Base-by-base conservation (phyloP, 2,888 invertebrate species). In the Dynastes hyllus region DNA sequence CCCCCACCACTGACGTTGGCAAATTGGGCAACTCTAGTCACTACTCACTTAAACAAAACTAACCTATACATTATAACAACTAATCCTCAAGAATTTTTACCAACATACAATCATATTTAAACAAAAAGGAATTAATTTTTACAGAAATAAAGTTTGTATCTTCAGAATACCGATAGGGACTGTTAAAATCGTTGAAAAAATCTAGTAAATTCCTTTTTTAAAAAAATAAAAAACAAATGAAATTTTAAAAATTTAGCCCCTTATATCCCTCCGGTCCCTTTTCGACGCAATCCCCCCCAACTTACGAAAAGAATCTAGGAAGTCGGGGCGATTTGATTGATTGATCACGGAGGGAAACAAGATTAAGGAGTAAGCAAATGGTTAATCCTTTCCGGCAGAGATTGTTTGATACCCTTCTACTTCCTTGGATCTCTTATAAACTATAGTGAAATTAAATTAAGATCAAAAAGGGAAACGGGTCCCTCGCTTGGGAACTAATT, bases 321-420 rank as follows among this genome's bases (percentile, higher is more conserved):
- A 13, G 11, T 45, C 58, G 40, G 58, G 58, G 58, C 37, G 73
- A 73, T 73, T 73, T 73, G 73, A 73, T 73, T 73, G 73, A 73
- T 73, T 61, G 73, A 73, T 73, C 58, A 40, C 58, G 58, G 16
- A 73, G 58, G 58, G 73, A 73, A 73, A 73, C 73, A 73, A 73
- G 73, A 73, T 73, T 73, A 73, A 73, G 73, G 73, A 73, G 73
- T 73, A 73, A 73, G 73, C 73, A 73, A 73, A 73, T 58, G 73
- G 73, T 58, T 73, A 73, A 73, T 73, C 73, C 73, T 73, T 73
- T 73, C 73, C 73, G 58, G 55, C 58, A 61, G 37, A 22, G 73
- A 73, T 73, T 73, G 73, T 61, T 73, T 37, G 58, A 61, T 37
- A 40, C 22, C 37, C 73, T 73, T 73, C 73, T 58, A 27, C 58